Percentiles rank a stretch among this genome's conserved stretches.
Evolutionary conservation across 2,888 invertebrate genomes (phyloP).

Genomic region (Portevinia maculata): DNA sequence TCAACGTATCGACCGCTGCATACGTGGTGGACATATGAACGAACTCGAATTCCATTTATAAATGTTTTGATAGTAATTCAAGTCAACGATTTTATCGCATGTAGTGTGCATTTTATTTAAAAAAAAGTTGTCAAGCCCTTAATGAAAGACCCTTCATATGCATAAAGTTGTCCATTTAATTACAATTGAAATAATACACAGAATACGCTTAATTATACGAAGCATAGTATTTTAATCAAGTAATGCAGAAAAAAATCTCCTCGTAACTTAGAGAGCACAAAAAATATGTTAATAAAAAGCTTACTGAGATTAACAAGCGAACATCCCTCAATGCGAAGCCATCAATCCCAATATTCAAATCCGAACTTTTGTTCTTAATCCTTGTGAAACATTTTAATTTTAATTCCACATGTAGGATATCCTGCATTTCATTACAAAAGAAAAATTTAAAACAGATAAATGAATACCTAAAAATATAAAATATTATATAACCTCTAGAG

Average conservation of each 20-base stretch:
- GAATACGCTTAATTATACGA: no score
- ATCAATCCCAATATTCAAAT: slow-evolving; percentile 65
- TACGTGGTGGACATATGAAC: no score
- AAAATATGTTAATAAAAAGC: slow-evolving; percentile 21
- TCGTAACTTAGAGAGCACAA: background rate
- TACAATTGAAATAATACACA: no score
- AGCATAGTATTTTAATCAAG: no score
- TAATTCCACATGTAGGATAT: slow-evolving; percentile 37
- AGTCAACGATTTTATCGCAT: no score
- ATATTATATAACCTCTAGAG: slow-evolving; percentile 46
- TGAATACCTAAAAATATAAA: slow-evolving; percentile 20
- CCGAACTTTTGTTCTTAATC: slow-evolving; percentile 59
- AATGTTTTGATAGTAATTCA: no score
- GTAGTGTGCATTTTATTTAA: no score
- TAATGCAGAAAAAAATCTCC: background rate
- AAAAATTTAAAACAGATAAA: slow-evolving; percentile 16
- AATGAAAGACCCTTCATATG: no score
- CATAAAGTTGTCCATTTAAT: no score
- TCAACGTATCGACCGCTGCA: no score
- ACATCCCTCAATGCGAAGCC: slow-evolving; percentile 47
- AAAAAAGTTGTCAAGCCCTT: no score
- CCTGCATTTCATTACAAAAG: slow-evolving; percentile 37
- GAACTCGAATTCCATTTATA: no score
- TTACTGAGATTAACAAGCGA: slow-evolving; percentile 41
- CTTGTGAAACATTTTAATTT: slow-evolving; percentile 59